A percentile compares a stretch with the other conserved stretches of the same genome.
These are phyloP conservation scores for Pachyseris speciosa DNA, from an alignment of 64 coral and sea anemone genomes.

Conservation along the genomic window DNA sequence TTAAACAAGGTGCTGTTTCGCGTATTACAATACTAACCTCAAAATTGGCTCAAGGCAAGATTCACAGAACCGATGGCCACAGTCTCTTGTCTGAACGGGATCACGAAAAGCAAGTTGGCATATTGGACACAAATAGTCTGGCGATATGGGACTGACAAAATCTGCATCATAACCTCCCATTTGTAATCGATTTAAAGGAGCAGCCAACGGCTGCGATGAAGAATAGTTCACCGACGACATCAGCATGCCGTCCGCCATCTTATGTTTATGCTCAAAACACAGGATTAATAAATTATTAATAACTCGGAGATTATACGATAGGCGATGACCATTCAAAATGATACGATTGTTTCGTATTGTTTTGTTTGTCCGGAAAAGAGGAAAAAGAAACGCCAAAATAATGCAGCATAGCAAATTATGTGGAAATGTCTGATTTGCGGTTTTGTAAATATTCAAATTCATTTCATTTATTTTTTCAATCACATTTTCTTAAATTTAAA, in stretches of 20 bases:
- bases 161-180: constrained; percentile 97
- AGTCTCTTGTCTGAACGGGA: constrained; percentile 97
- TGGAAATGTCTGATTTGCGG: too few relatives aligned
- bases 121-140: constrained; percentile 98
- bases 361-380: neutral
- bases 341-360: too few relatives aligned
- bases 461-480: too few relatives aligned
- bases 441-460: too few relatives aligned
- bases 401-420: too few relatives aligned
- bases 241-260: constrained; percentile 63
- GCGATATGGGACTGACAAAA: constrained; percentile 78
- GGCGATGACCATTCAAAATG: neutral
- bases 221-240: constrained; percentile 12
- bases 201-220: constrained; percentile 10
- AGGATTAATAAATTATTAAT: constrained; percentile 75
- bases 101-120: constrained; percentile 97
- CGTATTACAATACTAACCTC: constrained; percentile 53
- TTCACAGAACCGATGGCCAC: constrained; percentile 98
- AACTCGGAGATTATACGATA: neutral
- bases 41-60: constrained; percentile 97
- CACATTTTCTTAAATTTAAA: too few relatives aligned
- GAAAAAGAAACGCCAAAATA: neutral
- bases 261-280: constrained; percentile 66
- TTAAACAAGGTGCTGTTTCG: neutral
- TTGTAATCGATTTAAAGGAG: constrained; percentile 43